phyloP scores from a whole-genome alignment of 2,888 invertebrate species.

The Agapostemon virescens region DNA sequence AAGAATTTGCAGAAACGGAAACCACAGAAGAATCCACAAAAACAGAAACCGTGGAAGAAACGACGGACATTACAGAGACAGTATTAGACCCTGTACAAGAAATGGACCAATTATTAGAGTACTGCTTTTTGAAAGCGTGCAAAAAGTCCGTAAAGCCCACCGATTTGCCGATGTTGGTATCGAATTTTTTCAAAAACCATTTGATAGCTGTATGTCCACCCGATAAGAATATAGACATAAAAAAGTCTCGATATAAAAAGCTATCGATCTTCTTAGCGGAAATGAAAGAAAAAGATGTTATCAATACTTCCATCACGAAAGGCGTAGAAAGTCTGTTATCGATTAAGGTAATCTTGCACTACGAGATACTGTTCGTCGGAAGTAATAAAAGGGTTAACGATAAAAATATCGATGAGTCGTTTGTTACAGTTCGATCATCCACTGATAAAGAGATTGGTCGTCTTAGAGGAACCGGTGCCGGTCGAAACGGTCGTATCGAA shows the following conservation, averaged over 20 bases:
- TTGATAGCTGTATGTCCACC: constrained; percentile 87
- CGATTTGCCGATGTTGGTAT: constrained; percentile 89
- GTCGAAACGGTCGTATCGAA: constrained; percentile 69
- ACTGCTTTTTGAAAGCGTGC: constrained; percentile 90
- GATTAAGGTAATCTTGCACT: constrained; percentile 81
- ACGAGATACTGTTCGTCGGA: neutral
- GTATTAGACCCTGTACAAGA: constrained; percentile 79
- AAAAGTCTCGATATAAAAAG: constrained; percentile 94
- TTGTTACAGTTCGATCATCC: constrained; percentile 82
- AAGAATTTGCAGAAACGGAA: constrained; percentile 28
- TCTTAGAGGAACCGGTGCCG: constrained; percentile 75
- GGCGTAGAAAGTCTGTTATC: constrained; percentile 90
- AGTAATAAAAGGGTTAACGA: neutral
- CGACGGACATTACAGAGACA: constrained; percentile 39
- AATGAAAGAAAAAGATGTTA: constrained; percentile 82
- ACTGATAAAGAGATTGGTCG: constrained; percentile 80
- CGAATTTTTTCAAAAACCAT: constrained; percentile 89
- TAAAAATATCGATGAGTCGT: neutral
- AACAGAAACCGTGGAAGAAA: constrained; percentile 35
- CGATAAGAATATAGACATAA: constrained; percentile 88
- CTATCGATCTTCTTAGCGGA: constrained; percentile 90
- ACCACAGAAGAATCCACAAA: constrained; percentile 34
- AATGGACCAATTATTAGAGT: constrained; percentile 88
- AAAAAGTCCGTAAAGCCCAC: constrained; percentile 87
- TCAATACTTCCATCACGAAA: constrained; percentile 82